Evolutionary conservation across 2,888 invertebrate species (phyloP).

Genomic region (Lycophotia porphyrea): DNA sequence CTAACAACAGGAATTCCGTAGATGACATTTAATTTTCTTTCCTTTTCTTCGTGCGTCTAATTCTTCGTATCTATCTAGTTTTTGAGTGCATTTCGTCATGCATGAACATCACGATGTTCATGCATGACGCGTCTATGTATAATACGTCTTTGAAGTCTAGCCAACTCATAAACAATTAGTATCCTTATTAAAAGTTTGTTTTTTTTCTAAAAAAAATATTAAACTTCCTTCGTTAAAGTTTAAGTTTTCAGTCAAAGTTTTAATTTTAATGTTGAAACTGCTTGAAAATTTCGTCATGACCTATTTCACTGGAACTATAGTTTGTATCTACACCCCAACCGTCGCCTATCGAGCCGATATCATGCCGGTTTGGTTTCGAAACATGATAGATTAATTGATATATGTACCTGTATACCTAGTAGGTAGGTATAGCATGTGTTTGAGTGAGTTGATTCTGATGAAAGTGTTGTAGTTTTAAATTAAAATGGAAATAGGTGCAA

Average conservation of each 20-base stretch:
- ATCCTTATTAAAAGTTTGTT: neutral
- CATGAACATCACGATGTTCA: too few species aligned
- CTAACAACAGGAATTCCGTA: too few species aligned
- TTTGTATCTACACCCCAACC: neutral
- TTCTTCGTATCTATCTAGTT: too few species aligned
- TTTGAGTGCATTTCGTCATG: too few species aligned
- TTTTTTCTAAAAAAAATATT: neutral
- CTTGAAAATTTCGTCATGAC: slow-evolving; percentile 32
- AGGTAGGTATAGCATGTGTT: too few species aligned
- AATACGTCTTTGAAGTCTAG: too few species aligned
- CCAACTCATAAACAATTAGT: neutral
- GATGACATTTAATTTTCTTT: too few species aligned
- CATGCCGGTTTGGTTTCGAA: slow-evolving; percentile 20
- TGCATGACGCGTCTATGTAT: too few species aligned
- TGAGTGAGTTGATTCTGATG: neutral
- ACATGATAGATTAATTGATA: slow-evolving; percentile 31
- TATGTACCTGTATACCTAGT: neutral
- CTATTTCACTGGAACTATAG: slow-evolving; percentile 14
- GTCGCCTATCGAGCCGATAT: slow-evolving; percentile 31
- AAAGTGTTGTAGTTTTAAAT: neutral
- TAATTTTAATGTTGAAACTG: slow-evolving; percentile 18
- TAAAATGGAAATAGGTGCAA: neutral
- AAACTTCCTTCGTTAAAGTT: neutral
- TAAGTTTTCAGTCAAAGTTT: slow-evolving; percentile 14
- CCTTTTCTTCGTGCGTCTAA: too few species aligned